Evolutionary conservation across 2,888 invertebrate genomes (phyloP).

Genomic region (Bedellia somnulentella): DNA sequence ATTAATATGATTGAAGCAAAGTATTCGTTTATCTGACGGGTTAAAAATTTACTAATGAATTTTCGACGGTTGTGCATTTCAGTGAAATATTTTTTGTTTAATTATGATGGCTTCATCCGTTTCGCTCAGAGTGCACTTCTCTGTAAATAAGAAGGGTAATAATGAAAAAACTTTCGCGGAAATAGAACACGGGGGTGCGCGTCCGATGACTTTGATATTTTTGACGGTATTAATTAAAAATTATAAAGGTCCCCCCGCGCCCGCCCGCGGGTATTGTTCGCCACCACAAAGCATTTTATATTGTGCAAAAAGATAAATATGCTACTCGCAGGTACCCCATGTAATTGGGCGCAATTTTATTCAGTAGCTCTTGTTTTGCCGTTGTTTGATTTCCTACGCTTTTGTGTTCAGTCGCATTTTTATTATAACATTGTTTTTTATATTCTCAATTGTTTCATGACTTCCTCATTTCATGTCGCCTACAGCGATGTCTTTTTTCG

Average conservation of each 20-base stretch:
- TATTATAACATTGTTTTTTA: too few relatives aligned
- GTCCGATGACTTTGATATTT: slow-evolving; percentile 59
- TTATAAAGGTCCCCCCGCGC: slow-evolving; percentile 43
- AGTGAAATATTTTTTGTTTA: too few relatives aligned
- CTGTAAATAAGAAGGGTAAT: slow-evolving; percentile 24
- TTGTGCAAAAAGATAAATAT: slow-evolving; percentile 54
- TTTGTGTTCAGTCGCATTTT: slow-evolving; percentile 11
- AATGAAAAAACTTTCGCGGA: slow-evolving; percentile 34
- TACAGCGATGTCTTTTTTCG: too few relatives aligned
- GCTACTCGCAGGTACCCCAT: slow-evolving; percentile 25
- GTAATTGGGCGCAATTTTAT: slow-evolving; percentile 51
- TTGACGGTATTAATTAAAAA: slow-evolving; percentile 58
- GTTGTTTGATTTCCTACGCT: slow-evolving; percentile 52
- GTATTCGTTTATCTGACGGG: slow-evolving; percentile 1
- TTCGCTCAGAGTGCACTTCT: too few relatives aligned
- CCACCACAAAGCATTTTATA: slow-evolving; percentile 36
- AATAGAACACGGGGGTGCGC: slow-evolving; percentile 33
- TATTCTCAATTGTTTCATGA: too few relatives aligned
- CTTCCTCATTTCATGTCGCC: too few relatives aligned
- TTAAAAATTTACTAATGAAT: too few relatives aligned
- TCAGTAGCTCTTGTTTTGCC: slow-evolving; percentile 18
- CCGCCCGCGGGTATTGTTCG: slow-evolving; percentile 31
- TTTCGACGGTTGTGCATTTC: too few relatives aligned
- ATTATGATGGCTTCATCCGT: too few relatives aligned
- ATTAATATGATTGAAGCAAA: slow-evolving; percentile 1